Conservation (phyloP, 2,888 invertebrate species). For the Rhopalosiphum nymphaeae region DNA sequence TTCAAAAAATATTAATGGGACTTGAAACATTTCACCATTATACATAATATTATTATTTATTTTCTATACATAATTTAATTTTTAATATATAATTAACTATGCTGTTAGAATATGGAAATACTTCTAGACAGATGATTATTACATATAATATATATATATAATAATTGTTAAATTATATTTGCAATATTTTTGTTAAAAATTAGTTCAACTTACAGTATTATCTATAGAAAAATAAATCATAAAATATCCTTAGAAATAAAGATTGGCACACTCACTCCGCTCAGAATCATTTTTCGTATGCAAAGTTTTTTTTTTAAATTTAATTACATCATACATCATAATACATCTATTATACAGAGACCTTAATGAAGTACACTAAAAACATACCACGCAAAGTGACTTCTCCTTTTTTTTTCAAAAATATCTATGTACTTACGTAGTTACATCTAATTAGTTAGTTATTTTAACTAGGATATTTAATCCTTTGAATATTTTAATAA, state of each 20-base stretch:
- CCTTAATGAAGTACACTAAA: background rate
- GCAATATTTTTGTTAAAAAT: background rate
- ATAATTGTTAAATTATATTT: background rate
- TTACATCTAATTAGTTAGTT: background rate
- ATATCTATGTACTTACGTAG: background rate
- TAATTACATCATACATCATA: background rate
- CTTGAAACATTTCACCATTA: background rate
- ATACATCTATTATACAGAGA: background rate
- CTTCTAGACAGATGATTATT: too few relatives aligned
- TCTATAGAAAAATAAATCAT: background rate
- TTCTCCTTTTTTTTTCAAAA: background rate
- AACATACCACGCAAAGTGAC: background rate
- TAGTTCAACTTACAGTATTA: background rate
- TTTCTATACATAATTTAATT: background rate
- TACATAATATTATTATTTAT: background rate
- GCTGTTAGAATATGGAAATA: too few relatives aligned
- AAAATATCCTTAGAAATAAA: background rate
- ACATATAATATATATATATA: background rate
- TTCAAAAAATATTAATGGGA: background rate
- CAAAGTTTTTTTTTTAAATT: background rate
- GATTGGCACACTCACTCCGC: background rate
- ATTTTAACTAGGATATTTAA: background rate
- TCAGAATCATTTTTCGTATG: background rate
- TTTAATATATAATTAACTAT: background rate
- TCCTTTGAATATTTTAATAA: background rate